Base-by-base conservation (phyloP, 2,113 vertebrate species). In the Lagopus leucura region DNA sequence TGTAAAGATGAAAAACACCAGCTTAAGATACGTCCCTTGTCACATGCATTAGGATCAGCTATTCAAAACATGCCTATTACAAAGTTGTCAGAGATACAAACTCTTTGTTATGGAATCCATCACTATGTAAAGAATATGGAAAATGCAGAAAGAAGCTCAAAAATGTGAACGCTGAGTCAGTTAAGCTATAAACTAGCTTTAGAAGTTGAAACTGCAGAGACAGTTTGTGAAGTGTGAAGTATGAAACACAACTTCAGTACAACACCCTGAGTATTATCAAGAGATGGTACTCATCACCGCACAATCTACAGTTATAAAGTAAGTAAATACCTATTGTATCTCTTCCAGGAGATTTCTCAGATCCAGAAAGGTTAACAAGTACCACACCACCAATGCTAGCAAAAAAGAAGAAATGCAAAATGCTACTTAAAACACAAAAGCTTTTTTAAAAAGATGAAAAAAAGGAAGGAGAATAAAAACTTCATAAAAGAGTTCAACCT, bases 311-410 rank as follows among this genome's bases (percentile, higher is more conserved):
- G 63, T 83, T 57, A 64, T 34, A 50, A 57, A 65, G 1, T 9
- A 72, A 66, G 25, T 57, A 89, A 94, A 96, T 98, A 99, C 99
- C 99, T 97, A 97, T 97, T 63, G 97, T 97, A 89, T 98, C 98
- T 96, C 98, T 99, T 93, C 97, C 98, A 91, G 98, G 92, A 30
- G 98, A 97, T 66, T 96, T 98, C 82, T 99, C 98, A 97, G 98
- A 98, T 91, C 98, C 98, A 73, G 99, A 99, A 89, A 99, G 95
- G 88, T 99, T 99, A 91, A 99, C 99, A 28, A 99, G 98, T 42
- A 98, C 98, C 73, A 99, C 98, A 17, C 99, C 99, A 84, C 98
- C 99, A 96, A 99, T 99, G 95, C 99, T 99, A 75, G 66, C 78
- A 84, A 94, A 96, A 88, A 40, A 97, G 88, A 61, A 97, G 73